Evolutionary conservation across 2,888 invertebrate species (phyloP).

Genomic region (Calliopum simillimum): DNA sequence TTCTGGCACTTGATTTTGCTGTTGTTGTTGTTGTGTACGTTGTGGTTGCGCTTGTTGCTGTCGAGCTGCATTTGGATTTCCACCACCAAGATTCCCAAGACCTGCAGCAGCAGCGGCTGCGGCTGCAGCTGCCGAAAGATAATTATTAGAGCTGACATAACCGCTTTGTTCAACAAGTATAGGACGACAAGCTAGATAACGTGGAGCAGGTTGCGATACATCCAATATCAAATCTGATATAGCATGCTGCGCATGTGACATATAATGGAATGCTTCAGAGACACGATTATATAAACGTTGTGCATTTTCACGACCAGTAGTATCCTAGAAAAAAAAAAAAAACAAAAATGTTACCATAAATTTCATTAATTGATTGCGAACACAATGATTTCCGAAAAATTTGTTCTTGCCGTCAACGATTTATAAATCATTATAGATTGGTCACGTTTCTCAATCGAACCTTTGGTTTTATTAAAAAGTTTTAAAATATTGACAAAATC

Average conservation of each 20-base stretch:
- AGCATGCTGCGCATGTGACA: conserved; percentile 90
- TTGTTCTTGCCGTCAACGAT: neutral
- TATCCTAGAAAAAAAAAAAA: conserved; percentile 52
- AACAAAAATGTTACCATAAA: neutral
- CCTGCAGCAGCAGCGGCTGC: conserved; percentile 41
- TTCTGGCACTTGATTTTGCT: conserved; percentile 16
- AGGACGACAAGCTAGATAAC: conserved; percentile 78
- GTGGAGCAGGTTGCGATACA: conserved; percentile 75
- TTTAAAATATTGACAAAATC: too few species aligned
- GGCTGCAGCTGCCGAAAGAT: conserved; percentile 51
- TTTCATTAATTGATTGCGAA: neutral
- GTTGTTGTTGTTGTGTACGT: conserved; percentile 47
- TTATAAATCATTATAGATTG: too few species aligned
- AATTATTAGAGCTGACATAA: conserved; percentile 66
- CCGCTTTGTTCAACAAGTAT: conserved; percentile 77
- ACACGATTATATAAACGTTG: conserved; percentile 81
- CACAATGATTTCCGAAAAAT: neutral
- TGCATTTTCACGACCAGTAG: conserved; percentile 69
- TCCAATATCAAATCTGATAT: conserved; percentile 87
- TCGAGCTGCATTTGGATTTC: conserved; percentile 21
- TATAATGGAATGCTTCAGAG: conserved; percentile 83
- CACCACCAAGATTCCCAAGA: conserved; percentile 17
- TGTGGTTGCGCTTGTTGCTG: conserved; percentile 42
- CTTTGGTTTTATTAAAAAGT: too few species aligned
- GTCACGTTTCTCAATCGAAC: too few species aligned